These are phyloP conservation scores for Napeogenes inachia DNA, from an alignment of 2,888 invertebrate species.

Conservation along the genomic window DNA sequence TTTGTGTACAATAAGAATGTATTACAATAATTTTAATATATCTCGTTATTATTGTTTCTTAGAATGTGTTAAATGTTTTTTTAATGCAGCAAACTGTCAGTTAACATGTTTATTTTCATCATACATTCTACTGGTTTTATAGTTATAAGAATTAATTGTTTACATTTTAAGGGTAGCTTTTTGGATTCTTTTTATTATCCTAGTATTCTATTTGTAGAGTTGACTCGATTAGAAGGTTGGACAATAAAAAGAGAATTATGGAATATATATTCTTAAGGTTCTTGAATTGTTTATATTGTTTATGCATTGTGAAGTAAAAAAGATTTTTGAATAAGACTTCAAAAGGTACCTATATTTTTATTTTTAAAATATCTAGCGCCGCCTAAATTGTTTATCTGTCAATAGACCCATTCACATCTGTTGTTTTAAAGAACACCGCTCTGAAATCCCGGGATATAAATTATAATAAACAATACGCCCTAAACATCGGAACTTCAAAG, in stretches of 20 bases:
- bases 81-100: conserved; percentile 29
- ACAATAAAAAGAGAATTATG: too few species aligned
- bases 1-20: conserved; percentile 2
- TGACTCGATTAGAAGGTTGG: too few species aligned
- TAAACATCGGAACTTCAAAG: conserved; percentile 17
- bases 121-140: conserved; percentile 23
- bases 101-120: conserved; percentile 23
- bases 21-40: conserved; percentile 1
- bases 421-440: neutral
- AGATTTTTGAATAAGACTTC: too few species aligned
- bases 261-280: too few species aligned
- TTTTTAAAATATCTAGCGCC: neutral
- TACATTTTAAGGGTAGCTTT: conserved; percentile 9
- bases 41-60: conserved; percentile 20
- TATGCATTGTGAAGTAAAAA: too few species aligned
- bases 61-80: conserved; percentile 35
- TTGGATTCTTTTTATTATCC: neutral
- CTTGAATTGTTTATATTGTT: too few species aligned
- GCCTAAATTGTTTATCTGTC: neutral
- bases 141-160: conserved; percentile 21
- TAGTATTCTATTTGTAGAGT: too few species aligned
- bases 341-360: too few species aligned
- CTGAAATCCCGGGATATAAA: conserved; percentile 12
- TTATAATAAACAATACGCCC: conserved; percentile 10
- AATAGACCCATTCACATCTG: neutral